Evolutionary conservation across 2,888 invertebrate genomes (phyloP), one percentile per base, ranked within the genome.

Genomic region (Uloborus plumipes): DNA sequence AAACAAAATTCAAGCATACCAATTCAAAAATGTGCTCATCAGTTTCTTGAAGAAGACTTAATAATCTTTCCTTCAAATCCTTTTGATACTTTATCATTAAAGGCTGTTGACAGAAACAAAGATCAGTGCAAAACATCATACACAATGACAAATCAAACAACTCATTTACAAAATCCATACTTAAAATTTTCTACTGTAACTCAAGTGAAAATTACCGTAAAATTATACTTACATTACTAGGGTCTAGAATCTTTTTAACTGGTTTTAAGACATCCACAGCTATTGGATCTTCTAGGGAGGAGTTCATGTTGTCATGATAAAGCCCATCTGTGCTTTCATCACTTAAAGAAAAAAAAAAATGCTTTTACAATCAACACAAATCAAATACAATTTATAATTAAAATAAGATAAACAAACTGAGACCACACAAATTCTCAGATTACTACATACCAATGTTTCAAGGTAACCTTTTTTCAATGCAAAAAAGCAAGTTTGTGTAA

Each of bases 51-150:
- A 72, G 71, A 20, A 82, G 64, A 16, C 39, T 72, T 26, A 71
- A 59, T n/a, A 82, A 20, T 61, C 76, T 71, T 66, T 76, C 71
- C 53, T 82, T 82, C 20, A 82, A 50, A 53, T 82, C 76, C 20
- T 76, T 65, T 72, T 82, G 82, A 51, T 82, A 82, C n/a, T 82
- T 82, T 18, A 76, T 47, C 75, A 82, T 72, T 51, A 82, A 72
- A 67, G 82, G 82, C 82, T 82, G 22, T 39, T 39, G 7, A 64
- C 1, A 62, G 2, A 59, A 59, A 6, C 22, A 39, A 39, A 39
- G 9, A 39, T 39, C 39, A 39, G 11, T 11, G 39, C 39, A 9
- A 39, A 39, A 39, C 39, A 39, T 26, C 9, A 39, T 39, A 11
- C 39, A 39, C 39, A 39, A 39, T 9, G 9, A 7, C 11, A 39